Evolutionary conservation across 2,113 vertebrate species (phyloP).

Genomic region (Ariopsis seemanni): DNA sequence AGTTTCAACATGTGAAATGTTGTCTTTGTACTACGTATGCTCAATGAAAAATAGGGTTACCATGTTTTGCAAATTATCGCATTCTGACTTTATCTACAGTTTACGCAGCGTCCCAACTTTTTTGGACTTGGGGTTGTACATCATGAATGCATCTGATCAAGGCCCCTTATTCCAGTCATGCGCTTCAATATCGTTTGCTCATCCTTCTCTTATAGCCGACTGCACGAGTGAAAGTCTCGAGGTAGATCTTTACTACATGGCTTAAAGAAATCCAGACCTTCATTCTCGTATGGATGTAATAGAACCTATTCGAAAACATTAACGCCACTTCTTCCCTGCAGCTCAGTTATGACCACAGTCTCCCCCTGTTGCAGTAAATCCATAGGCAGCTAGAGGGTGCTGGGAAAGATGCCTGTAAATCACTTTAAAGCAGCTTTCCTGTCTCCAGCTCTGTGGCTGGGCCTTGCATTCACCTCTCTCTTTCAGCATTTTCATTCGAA

Average conservation of each 20-base stretch:
- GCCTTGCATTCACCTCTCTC: neutral
- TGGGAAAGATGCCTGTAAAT: constrained; percentile 39
- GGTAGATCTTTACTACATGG: constrained; percentile 16
- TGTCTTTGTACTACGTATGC: no score
- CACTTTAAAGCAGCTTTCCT: constrained; percentile 48
- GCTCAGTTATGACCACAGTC: constrained; percentile 39
- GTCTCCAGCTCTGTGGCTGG: neutral
- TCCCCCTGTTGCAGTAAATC: constrained; percentile 49
- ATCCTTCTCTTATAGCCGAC: constrained; percentile 10
- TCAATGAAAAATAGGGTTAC: no score
- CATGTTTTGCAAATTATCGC: no score
- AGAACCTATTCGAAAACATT: constrained; percentile 45
- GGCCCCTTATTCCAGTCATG: neutral
- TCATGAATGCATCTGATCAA: neutral
- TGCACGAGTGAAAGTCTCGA: neutral
- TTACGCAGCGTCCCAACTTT: no score
- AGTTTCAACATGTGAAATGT: no score
- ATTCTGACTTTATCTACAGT: no score
- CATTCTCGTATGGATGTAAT: constrained; percentile 16
- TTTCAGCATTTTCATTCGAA: constrained; percentile 44
- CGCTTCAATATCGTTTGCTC: constrained; percentile 4
- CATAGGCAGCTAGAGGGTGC: constrained; percentile 20
- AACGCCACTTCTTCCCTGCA: constrained; percentile 46
- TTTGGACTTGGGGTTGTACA: neutral
- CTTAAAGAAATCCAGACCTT: constrained; percentile 37